Conservation (phyloP, 2,113 vertebrate species). For the Gymnorhina tibicen region DNA sequence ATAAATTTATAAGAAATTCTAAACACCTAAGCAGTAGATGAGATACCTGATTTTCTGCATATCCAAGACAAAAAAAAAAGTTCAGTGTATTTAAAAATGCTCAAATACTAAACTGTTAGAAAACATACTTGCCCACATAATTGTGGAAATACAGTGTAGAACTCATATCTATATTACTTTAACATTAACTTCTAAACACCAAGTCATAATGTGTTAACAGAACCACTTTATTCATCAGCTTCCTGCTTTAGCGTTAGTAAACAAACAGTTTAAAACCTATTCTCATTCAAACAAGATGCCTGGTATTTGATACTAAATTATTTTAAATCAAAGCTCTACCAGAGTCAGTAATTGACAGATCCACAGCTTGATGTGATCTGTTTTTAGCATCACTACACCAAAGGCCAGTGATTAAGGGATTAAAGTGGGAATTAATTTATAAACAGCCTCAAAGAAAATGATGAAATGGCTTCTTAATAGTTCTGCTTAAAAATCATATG, state of each 20-base stretch:
- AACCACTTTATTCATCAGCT: not conserved
- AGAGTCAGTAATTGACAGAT: not conserved
- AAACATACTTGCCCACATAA: not conserved
- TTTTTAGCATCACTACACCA: not conserved
- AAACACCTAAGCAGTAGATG: not conserved
- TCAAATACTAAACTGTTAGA: not conserved
- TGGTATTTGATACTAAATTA: conserved; percentile 5
- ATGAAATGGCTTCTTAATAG: not conserved
- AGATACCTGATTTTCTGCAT: not conserved
- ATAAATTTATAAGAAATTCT: not conserved
- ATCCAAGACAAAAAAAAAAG: not conserved
- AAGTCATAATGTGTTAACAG: not conserved
- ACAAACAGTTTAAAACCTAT: not conserved
- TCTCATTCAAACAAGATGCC: not conserved
- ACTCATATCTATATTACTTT: not conserved
- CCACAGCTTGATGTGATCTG: not conserved
- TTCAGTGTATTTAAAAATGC: not conserved
- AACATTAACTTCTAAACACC: not conserved
- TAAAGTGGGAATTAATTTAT: conserved; percentile 2
- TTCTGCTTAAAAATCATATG: not conserved
- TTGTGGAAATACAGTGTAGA: not conserved
- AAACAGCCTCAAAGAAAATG: not conserved
- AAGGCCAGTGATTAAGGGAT: not conserved
- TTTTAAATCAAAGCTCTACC: not conserved
- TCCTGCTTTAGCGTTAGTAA: not conserved